Base-by-base conservation (phyloP, 2,797 vertebrate species). In the Scomberomorus guttatus region DNA sequence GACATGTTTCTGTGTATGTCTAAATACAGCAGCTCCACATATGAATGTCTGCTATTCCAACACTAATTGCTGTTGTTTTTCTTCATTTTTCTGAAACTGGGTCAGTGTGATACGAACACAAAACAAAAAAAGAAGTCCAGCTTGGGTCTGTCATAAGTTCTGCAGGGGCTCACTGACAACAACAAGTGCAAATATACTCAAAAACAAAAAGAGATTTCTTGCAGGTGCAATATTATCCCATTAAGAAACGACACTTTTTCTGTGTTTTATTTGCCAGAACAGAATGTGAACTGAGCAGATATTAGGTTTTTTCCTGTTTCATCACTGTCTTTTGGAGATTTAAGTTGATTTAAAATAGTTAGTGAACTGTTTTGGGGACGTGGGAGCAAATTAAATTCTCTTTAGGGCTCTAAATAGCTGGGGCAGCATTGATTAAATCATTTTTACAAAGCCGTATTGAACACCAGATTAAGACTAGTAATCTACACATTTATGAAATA, bases 41-140 rank as follows among this genome's bases (percentile, higher is more conserved):
- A 39, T n/a, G 32, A 52, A 46, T 29, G 18, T 1, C 25, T 76
- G 44, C 52, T 59, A 72, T 62, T 81, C 18, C 57, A 62, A 73
- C 24, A 24, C 39, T 70, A 10, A 75, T 54, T 63, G 22, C 76
- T 86, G 25, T 94, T 96, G 87, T 95, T 96, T 92, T 93, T 73
- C 17, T 65, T 76, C n/a, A 54, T 79, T 81, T 77, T 73, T 73
- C 29, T 57, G 17, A 55, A 87, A 85, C 32, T 80, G 76, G 87
- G 82, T 89, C 77, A 82, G 62, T 60, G 34, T 27, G 32, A 65
- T 29, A 56, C 42, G 32, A 56, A 72, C 2, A 62, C 42, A 37
- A 50, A 63, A 72, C 60, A 44, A 34, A 15, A 20, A 54, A n/a
- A 46, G 2, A 12, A 0, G 12, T 29, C 27, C 11, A 46, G 4